Base-by-base conservation (phyloP, 2,113 vertebrate species). In the Polypterus bichir region DNA sequence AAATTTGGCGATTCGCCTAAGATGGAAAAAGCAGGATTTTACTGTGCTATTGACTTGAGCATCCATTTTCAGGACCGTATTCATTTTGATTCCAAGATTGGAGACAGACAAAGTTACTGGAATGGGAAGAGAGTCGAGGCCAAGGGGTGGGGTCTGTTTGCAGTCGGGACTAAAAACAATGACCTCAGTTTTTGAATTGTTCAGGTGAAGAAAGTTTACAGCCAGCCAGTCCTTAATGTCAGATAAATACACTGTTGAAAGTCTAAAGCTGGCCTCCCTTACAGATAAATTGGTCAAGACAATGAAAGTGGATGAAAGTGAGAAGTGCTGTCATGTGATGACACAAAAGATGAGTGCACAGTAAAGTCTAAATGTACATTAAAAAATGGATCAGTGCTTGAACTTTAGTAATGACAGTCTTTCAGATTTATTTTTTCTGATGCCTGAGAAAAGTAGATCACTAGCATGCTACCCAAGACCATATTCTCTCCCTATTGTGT, bases 211-310 rank as follows among this genome's bases (percentile, higher is more conserved):
- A n/a, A n/a, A n/a, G n/a, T n/a, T n/a, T n/a, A n/a, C n/a, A n/a
- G n/a, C n/a, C n/a, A n/a, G n/a, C n/a, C n/a, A n/a, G n/a, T n/a
- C n/a, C n/a, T n/a, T n/a, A n/a, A n/a, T n/a, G n/a, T n/a, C n/a
- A n/a, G n/a, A n/a, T n/a, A n/a, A n/a, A n/a, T 47, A 62, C 54
- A 62, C 49, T 8, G 49, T 9, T 60, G 11, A 65, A 54, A 11
- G 51, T 60, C n/a, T 10, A 3, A 44, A n/a, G 49, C 49, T 46
- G 49, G 11, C 44, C 3, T 44, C 7, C 3, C 5, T 4, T 9
- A 46, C 46, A 54, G 63, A 48, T 59, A 46, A 60, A 47, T 60
- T 8, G 10, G 3, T 57, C 5, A 45, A 9, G 11, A 52, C 9
- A 47, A 48, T 5, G 5, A 27, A 6, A 46, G 6, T 44, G 11